Percentiles rank a stretch among this genome's conserved stretches.
These are phyloP conservation scores for Antedon mediterranea DNA, from an alignment of 53 echinoderm and acorn worm species.

Conservation along the genomic window DNA sequence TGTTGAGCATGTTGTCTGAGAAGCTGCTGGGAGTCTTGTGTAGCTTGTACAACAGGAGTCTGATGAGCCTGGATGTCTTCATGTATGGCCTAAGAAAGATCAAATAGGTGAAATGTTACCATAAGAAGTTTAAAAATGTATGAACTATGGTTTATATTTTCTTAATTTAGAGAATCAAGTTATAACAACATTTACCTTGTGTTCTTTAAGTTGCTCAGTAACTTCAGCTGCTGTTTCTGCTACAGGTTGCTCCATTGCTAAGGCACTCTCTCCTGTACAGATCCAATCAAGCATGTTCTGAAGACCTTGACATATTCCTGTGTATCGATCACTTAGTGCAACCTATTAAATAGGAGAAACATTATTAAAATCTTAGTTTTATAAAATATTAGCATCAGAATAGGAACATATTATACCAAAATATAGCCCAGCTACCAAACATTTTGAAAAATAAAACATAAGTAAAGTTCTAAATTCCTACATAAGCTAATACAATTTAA, in stretches of 20 bases:
- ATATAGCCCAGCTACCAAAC: too few species aligned
- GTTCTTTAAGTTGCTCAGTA: constrained; percentile 61
- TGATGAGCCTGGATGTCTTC: constrained; percentile 90
- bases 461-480: too few species aligned
- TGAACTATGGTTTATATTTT: too few species aligned
- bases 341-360: too few species aligned
- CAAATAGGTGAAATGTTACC: too few species aligned
- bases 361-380: too few species aligned
- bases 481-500: too few species aligned
- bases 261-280: constrained; percentile 43
- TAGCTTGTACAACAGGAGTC: constrained; percentile 63
- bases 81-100: constrained; percentile 40
- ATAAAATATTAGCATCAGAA: too few species aligned
- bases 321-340: constrained; percentile 57
- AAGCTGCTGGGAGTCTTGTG: constrained; percentile 75
- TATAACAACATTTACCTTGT: constrained; percentile 38
- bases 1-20: constrained; percentile 64
- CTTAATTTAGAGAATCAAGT: too few species aligned
- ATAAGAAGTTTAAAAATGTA: too few species aligned
- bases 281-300: constrained; percentile 71
- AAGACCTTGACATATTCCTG: constrained; percentile 30
- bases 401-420: too few species aligned
- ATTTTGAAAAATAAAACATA: too few species aligned
- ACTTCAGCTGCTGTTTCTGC: constrained; percentile 46
- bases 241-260: constrained; percentile 70